Evolutionary conservation across 2,888 invertebrate species (phyloP).

Genomic region (Drosophila mimetica): DNA sequence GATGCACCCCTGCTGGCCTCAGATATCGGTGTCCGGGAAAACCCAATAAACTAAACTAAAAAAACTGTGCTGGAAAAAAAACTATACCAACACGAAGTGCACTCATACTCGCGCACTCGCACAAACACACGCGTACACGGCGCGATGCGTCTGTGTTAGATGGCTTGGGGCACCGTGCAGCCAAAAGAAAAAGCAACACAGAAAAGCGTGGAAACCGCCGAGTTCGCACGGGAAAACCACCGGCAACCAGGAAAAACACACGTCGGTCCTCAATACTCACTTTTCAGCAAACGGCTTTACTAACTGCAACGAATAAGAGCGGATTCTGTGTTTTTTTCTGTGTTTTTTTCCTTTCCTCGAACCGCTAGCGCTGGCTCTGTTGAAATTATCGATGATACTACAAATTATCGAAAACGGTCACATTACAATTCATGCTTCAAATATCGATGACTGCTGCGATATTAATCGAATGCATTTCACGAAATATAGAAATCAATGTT

Average conservation of each 20-base stretch:
- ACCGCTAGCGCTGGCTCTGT: constrained; percentile 5
- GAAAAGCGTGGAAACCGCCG: background rate
- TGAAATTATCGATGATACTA: background rate
- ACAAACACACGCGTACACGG: constrained; percentile 1
- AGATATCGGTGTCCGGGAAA: background rate
- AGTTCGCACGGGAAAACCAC: background rate
- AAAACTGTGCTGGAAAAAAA: constrained; percentile 11
- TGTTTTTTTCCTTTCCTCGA: no score
- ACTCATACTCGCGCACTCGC: constrained; percentile 12
- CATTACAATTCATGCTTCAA: no score
- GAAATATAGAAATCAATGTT: background rate
- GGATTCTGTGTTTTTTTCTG: constrained; percentile 22
- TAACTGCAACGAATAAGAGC: constrained; percentile 20
- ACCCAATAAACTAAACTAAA: background rate
- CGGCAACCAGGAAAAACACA: background rate
- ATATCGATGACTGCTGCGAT: background rate
- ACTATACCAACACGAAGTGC: constrained; percentile 25
- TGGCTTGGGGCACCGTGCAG: constrained; percentile 28
- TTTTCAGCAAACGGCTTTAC: constrained; percentile 18
- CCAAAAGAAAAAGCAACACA: background rate
- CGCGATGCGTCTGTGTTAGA: background rate
- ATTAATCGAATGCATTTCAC: background rate
- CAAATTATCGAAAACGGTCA: no score
- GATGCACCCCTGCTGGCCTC: background rate
- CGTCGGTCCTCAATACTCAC: constrained; percentile 13